These are phyloP conservation scores for Xenentodon cancila DNA, from an alignment of 2,797 vertebrate species.

Conservation along the genomic window DNA sequence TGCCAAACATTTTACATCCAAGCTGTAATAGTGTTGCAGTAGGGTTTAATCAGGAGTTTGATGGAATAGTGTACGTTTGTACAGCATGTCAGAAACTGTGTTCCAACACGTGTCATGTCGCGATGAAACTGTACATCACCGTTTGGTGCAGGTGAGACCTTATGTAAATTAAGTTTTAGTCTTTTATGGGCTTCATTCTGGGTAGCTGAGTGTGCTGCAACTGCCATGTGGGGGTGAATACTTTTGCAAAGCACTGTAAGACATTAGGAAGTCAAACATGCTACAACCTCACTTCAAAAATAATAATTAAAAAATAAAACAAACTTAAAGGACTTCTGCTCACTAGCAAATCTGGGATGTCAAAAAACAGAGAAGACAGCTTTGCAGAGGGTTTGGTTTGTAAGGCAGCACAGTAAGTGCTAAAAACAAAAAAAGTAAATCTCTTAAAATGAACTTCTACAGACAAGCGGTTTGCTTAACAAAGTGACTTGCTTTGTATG, in stretches of 20 bases:
- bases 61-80: no score
- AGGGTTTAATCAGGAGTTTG: constrained; percentile 19
- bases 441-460: neutral
- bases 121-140: no score
- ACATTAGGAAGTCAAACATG: neutral
- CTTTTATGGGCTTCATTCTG: no score
- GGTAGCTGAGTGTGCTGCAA: no score
- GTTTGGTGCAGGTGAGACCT: no score
- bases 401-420: constrained; percentile 1
- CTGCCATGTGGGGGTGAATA: constrained; percentile 5
- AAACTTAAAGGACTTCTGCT: constrained; percentile 11
- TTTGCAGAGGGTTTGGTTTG: constrained; percentile 15
- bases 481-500: neutral
- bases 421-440: neutral
- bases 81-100: no score
- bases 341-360: constrained; percentile 5
- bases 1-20: neutral
- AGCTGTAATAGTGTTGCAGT: constrained; percentile 16
- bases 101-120: no score
- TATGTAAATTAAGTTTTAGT: no score
- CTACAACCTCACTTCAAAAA: neutral
- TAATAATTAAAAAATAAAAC: no score
- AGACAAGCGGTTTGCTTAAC: constrained; percentile 9
- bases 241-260: constrained; percentile 8
- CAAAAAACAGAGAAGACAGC: constrained; percentile 11